A percentile compares a stretch with the other conserved stretches of the same genome.
phyloP scores from a whole-genome alignment of 2,888 invertebrate species.

The Plebejus anna region DNA sequence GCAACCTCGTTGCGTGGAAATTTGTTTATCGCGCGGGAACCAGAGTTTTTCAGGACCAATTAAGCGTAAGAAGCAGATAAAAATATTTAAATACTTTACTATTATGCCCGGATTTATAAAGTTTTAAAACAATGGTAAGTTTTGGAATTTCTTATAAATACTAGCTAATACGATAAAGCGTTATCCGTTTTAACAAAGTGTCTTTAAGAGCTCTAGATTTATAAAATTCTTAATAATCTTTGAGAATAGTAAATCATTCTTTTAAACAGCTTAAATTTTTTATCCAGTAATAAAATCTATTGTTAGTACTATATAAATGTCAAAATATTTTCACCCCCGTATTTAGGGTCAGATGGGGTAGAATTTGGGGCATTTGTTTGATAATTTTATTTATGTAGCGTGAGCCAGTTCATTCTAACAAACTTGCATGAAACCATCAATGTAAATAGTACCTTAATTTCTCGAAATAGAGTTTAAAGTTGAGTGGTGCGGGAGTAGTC shows the following conservation, averaged over 20 bases:
- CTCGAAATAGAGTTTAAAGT: background rate
- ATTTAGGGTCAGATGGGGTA: constrained; percentile 69
- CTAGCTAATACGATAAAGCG: too few species aligned
- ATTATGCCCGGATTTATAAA: too few species aligned
- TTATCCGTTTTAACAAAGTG: background rate
- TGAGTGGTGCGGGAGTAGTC: constrained; percentile 34
- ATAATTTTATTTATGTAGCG: constrained; percentile 76
- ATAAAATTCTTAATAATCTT: background rate
- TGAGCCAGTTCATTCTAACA: constrained; percentile 55
- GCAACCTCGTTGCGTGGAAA: too few species aligned
- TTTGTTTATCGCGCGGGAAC: too few species aligned
- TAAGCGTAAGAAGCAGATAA: too few species aligned
- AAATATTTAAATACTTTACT: too few species aligned
- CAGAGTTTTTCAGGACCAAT: too few species aligned
- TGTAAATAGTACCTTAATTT: background rate
- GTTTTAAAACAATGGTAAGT: too few species aligned
- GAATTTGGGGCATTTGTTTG: constrained; percentile 54
- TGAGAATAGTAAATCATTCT: constrained; percentile 22
- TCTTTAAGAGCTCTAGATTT: too few species aligned
- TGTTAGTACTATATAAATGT: constrained; percentile 49
- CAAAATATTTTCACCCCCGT: constrained; percentile 69
- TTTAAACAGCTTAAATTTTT: constrained; percentile 27
- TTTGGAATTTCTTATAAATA: too few species aligned
- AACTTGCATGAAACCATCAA: constrained; percentile 41
- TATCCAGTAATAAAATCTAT: background rate